Evolutionary conservation across 1,140 invertebrate species (phyloP), one percentile per base, ranked within the genome.

Genomic region (Leptopilina boulardi): DNA sequence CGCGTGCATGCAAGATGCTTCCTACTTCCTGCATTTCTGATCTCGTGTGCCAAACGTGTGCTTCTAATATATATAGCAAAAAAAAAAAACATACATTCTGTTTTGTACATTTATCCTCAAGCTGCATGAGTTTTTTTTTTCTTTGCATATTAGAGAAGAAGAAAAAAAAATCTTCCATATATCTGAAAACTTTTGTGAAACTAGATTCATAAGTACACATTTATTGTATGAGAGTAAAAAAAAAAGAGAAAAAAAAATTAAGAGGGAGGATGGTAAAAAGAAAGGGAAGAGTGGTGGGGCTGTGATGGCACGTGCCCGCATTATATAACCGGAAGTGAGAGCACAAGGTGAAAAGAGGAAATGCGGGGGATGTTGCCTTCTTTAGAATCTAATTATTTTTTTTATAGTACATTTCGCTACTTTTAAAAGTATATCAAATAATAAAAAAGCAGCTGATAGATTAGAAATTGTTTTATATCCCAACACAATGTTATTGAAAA

Each of bases 341-440:
- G 82, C 80, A 82, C 82, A 83, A 77, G 73, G 77, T 30, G 66
- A 59, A 74, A 76, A 54, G 30, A 70, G 11, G 42, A 76, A 56
- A 80, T 75, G 77, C 79, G 74, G 83, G 80, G 78, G 75, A 66
- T 66, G 13, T 1, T 18, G 15, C 59, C 59, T 23, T 66, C 26
- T 66, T 66, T 66, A 66, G 47, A 51, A 66, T 66, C 59, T 66
- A 26, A 26, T 66, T 66, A 15, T 66, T 34, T 30, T 66, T 66
- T 66, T 66, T 59, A 8, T 30, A n/a, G 26, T 13, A 66, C 23
- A 30, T 66, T 18, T 51, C 47, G 47, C 47, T 51, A 8, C 47
- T 51, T 51, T 51, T 18, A 0, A 18, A 15, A 1, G 47, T 18
- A 51, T n/a, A n/a, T n/a, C 0, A n/a, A 51, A 51, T 47, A 51